A percentile compares a stretch with the other conserved stretches of the same genome.
Evolutionary conservation across 2,797 vertebrate genomes (phyloP).

Genomic region (Cetoscarus ocellatus): DNA sequence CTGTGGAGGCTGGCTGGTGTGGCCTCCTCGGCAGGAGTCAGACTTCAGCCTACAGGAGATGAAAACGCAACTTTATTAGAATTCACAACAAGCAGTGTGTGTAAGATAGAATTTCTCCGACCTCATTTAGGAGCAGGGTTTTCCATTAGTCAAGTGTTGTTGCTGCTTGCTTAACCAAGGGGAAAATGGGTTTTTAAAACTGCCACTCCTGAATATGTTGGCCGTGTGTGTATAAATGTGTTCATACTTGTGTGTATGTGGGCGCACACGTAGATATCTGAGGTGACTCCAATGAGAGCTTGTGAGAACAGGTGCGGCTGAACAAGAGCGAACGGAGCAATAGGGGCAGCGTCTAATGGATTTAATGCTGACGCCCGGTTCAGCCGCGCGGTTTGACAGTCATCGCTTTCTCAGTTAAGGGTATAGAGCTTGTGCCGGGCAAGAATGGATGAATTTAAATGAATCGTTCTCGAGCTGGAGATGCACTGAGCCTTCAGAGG

Average conservation of each 20-base stretch:
- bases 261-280: constrained; percentile 28
- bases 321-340: constrained; percentile 31
- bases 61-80: constrained; percentile 75
- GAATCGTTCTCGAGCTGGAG: constrained; percentile 14
- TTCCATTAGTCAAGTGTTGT: constrained; percentile 85
- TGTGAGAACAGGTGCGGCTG: constrained; percentile 35
- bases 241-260: constrained; percentile 35
- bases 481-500: neutral
- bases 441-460: constrained; percentile 35
- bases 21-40: constrained; percentile 26
- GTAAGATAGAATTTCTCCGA: constrained; percentile 81
- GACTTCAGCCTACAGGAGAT: constrained; percentile 53
- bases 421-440: constrained; percentile 7
- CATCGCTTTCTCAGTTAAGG: constrained; percentile 41
- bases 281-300: constrained; percentile 41
- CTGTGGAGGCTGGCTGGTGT: constrained; percentile 11
- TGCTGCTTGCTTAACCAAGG: constrained; percentile 86
- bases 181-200: constrained; percentile 86
- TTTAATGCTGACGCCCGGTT: constrained; percentile 60
- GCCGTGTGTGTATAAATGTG: constrained; percentile 28
- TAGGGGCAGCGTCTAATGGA: constrained; percentile 41
- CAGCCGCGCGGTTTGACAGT: constrained; percentile 54
- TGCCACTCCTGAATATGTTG: constrained; percentile 79
- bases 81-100: constrained; percentile 74
- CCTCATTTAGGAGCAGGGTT: constrained; percentile 81